Evolutionary conservation across 2,113 vertebrate genomes (phyloP), one percentile per base, ranked within the genome.

Genomic region (Panurus biarmicus): DNA sequence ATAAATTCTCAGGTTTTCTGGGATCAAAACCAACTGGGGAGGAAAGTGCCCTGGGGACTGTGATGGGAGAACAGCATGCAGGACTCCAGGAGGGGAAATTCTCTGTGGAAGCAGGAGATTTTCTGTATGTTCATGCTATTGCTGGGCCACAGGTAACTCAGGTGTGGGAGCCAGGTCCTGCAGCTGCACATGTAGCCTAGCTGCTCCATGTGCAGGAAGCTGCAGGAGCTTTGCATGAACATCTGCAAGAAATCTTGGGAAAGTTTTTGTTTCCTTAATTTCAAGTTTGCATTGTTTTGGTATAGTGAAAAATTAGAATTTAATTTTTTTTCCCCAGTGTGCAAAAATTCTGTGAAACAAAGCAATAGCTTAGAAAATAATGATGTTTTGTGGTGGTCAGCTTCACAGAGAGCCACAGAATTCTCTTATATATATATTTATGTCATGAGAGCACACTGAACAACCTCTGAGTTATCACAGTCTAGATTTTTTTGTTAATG

Each of bases 161-260:
- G 38, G 35, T 38, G 53, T 26, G 25, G 15, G 29, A 40, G 14
- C 51, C 3, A 2, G 4, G 9, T 70, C 62, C 61, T 26, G 14
- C 28, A 14, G 33, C 54, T 15, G n/a, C 3, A 1, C 19, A 0
- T 1, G 1, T 26, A 38, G 36, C 33, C 31, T 2, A 1, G 38
- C 5, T n/a, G n/a, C n/a, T n/a, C n/a, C n/a, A n/a, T n/a, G n/a
- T n/a, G n/a, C n/a, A n/a, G n/a, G n/a, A n/a, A n/a, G 10, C 53
- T 36, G 29, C 38, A 62, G 67, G 23, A 79, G 12, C 36, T 91
- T 45, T 61, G 53, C 45, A n/a, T 20, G 58, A 45, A 70, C 21
- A 10, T 19, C 14, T n/a, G 21, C 6, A 16, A 13, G 8, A 47
- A 66, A 14, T 4, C 29, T 8, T 1, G 1, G 25, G 33, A 38